A percentile compares a stretch with the other conserved stretches of the same genome.
Conservation (phyloP, 1,140 invertebrate genomes). For the Lepidotrigona ventralis region DNA sequence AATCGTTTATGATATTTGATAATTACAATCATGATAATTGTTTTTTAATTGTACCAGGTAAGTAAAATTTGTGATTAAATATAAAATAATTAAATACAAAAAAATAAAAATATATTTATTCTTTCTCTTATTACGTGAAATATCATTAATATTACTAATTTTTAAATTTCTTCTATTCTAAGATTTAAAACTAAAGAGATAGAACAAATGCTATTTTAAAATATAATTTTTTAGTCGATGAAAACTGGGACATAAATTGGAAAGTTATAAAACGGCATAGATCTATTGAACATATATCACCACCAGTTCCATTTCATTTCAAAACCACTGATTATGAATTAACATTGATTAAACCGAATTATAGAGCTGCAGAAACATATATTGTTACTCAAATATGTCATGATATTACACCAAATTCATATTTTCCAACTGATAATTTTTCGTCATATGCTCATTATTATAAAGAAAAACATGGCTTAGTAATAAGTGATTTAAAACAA, state of each 20-base stretch:
- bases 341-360: constrained; percentile 69
- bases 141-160: neutral
- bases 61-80: constrained; percentile 29
- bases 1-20: constrained; percentile 89
- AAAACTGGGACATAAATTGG: constrained; percentile 84
- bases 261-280: constrained; percentile 78
- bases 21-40: constrained; percentile 83
- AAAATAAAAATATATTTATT: neutral
- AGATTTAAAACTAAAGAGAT: neutral
- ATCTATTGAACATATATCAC: constrained; percentile 66
- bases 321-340: constrained; percentile 68
- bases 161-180: neutral
- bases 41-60: constrained; percentile 88
- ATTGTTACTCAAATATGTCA: constrained; percentile 92
- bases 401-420: constrained; percentile 88
- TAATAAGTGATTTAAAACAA: constrained; percentile 87
- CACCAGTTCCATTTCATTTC: constrained; percentile 53
- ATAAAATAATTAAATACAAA: neutral
- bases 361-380: constrained; percentile 80
- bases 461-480: constrained; percentile 87
- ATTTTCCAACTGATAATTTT: constrained; percentile 90
- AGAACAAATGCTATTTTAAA: neutral
- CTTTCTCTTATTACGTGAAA: neutral
- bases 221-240: constrained; percentile 59
- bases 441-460: constrained; percentile 92